Base-by-base conservation (phyloP, 1,140 invertebrate species). In the Melipona quadrifasciata region DNA sequence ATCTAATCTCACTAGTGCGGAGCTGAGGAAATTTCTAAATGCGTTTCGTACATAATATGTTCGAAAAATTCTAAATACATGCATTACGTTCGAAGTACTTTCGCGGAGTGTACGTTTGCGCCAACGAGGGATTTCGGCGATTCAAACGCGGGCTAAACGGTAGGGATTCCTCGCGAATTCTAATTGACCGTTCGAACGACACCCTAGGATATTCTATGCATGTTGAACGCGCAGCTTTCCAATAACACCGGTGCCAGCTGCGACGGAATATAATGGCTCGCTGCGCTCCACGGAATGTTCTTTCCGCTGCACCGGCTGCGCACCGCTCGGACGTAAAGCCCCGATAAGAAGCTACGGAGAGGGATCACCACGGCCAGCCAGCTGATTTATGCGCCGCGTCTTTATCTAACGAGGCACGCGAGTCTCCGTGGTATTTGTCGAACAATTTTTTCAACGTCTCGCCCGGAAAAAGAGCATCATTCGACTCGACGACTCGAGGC, bases 161-260 rank as follows among this genome's bases (percentile, higher is more conserved):
- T 58, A 71, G 19, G 6, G 82, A 74, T 79, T 74, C 76, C 82
- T 19, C 14, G 64, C 65, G 82, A 75, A 80, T 87, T 80, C 82
- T 87, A 87, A 85, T 87, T 84, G 76, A 51, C 82, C 77, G 61
- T 87, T 80, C 76, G 76, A 80, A 72, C 78, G 64, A 73, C 82
- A 85, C 82, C 82, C 58, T 57, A 57, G 47, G 82, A 84, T 53
- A 85, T 85, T 81, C 84, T 70, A 21, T 76, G 84, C 76, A 87
- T 65, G 72, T 65, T 68, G 82, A 77, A 87, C 77, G 53, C 77
- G 55, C 47, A 65, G 75, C 77, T 84, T 87, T 84, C 82, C 76
- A 87, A 87, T 84, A 85, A 84, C 73, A 34, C 61, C 68, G n/a
- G 12, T 31, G 34, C 76, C 76, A 80, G 64, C 57, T 71, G 70